Evolutionary conservation across 2,113 vertebrate genomes (phyloP).

Genomic region (Ceyx melanurus): DNA sequence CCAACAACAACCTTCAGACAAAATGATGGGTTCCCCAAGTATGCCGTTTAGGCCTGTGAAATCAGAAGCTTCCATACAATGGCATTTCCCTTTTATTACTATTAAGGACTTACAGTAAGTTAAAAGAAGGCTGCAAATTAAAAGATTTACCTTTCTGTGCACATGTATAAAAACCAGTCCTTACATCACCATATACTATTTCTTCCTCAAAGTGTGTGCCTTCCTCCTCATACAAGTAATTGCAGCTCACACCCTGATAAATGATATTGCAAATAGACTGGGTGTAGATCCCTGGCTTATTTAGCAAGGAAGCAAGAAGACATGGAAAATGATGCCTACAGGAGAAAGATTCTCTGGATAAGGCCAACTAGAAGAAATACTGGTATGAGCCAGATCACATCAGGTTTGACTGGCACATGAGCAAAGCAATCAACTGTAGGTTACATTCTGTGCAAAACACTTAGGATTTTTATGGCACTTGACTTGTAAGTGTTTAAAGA

Average conservation of each 20-base stretch:
- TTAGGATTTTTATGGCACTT: constrained; percentile 32
- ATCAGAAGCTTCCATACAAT: background rate
- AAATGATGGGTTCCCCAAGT: background rate
- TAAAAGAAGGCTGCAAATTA: background rate
- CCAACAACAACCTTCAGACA: background rate
- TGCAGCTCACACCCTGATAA: background rate
- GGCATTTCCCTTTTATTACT: background rate
- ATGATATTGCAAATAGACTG: background rate
- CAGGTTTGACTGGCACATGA: background rate
- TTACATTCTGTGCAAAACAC: constrained; percentile 21
- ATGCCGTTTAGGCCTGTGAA: background rate
- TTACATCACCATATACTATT: background rate
- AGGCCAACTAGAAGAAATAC: background rate
- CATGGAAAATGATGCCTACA: background rate
- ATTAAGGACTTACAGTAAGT: background rate
- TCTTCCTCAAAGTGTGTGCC: background rate
- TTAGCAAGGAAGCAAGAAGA: constrained; percentile 8
- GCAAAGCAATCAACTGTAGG: background rate
- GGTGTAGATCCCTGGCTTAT: background rate
- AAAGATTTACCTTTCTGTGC: background rate
- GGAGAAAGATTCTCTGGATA: background rate
- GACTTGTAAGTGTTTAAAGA: background rate
- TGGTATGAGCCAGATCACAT: background rate
- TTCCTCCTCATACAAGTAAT: background rate
- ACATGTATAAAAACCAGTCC: background rate